A percentile compares a stretch with the other conserved stretches of the same genome.
phyloP scores from a whole-genome alignment of 64 coral and sea anemone genomes.

The Catalaphyllia jardinei region DNA sequence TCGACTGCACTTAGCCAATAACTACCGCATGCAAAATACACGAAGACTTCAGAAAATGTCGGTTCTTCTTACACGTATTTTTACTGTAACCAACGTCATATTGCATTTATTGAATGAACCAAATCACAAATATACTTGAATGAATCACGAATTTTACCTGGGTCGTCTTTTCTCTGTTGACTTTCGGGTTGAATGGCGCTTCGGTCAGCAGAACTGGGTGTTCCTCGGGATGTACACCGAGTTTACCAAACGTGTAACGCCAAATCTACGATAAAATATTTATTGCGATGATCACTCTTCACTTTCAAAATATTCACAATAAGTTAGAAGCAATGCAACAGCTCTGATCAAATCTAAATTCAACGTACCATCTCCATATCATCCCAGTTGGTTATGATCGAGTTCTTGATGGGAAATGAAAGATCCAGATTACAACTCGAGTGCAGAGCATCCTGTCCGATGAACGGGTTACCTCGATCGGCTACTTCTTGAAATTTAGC shows the following conservation, averaged over 20 bases:
- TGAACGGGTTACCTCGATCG: background rate
- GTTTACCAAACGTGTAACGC: background rate
- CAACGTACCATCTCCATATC: conserved; percentile 4
- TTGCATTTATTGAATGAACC: no score
- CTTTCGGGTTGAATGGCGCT: conserved; percentile 19
- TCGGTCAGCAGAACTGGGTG: conserved; percentile 4
- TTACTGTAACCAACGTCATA: no score
- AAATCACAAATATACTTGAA: no score
- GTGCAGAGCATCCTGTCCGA: background rate
- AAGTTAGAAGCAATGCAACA: background rate
- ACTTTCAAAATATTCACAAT: background rate
- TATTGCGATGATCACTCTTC: no score
- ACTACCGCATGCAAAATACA: no score
- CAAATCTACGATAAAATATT: conserved; percentile 13
- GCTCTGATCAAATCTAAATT: background rate
- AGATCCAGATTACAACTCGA: background rate
- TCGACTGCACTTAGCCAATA: no score
- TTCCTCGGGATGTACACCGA: conserved; percentile 11
- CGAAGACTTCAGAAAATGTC: no score
- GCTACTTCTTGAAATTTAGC: background rate
- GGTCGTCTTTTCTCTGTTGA: conserved; percentile 27
- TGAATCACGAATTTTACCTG: background rate
- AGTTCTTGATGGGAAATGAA: conserved; percentile 1
- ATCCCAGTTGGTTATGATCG: conserved; percentile 17
- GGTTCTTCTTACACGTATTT: no score